phyloP scores from a whole-genome alignment of 2,797 vertebrate genomes.

The Tenualosa ilisha region DNA sequence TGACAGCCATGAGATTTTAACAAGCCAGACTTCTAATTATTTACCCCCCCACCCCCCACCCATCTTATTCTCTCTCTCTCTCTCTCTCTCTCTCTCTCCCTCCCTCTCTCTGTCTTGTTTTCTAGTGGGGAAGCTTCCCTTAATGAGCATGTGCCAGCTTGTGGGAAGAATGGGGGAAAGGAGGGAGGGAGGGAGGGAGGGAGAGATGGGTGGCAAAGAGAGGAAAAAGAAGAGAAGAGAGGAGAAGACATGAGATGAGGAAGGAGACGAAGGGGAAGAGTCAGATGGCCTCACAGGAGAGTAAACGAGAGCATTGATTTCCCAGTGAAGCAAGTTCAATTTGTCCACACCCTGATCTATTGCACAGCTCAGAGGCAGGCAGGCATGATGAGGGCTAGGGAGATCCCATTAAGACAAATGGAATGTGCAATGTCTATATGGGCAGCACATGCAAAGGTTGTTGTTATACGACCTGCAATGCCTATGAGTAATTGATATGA shows the following conservation, averaged over 20 bases:
- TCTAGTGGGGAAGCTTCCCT: neutral
- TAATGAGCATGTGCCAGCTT: slow-evolving; percentile 17
- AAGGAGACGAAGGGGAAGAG: neutral
- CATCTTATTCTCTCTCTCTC: neutral
- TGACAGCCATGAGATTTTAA: slow-evolving; percentile 43
- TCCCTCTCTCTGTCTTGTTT: neutral
- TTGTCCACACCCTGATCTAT: slow-evolving; percentile 16
- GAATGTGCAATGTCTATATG: no score
- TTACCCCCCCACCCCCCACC: neutral
- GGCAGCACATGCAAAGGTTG: no score
- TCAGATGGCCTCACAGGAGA: neutral
- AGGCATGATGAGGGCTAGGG: neutral
- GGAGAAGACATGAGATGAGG: neutral
- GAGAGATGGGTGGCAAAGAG: neutral
- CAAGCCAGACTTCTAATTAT: slow-evolving; percentile 31
- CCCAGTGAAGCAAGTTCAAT: slow-evolving; percentile 15
- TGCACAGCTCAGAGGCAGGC: neutral
- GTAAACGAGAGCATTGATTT: slow-evolving; percentile 16
- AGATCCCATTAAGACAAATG: neutral
- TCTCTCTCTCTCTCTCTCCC: neutral
- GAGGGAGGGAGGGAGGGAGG: neutral
- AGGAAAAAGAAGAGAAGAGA: neutral
- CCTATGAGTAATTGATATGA: no score
- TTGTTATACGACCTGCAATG: no score
- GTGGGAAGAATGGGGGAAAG: neutral